phyloP scores from a whole-genome alignment of 2,797 vertebrate genomes.

The Characodon lateralis region DNA sequence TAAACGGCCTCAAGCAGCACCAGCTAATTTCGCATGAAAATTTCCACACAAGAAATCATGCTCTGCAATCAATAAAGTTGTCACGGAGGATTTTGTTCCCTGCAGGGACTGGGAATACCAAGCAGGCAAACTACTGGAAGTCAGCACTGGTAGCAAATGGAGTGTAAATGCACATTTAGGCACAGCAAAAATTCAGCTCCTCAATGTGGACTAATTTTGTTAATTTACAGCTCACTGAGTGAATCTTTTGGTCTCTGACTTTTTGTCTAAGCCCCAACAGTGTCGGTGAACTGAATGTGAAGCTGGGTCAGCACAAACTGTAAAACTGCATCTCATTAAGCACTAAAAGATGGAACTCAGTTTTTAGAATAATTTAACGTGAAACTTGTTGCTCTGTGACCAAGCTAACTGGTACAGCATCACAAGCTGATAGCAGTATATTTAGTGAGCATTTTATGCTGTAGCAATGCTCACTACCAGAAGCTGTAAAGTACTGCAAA shows the following conservation, averaged over 20 bases:
- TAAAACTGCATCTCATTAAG: background rate
- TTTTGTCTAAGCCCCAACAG: conserved; percentile 1
- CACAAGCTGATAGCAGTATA: no score
- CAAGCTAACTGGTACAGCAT: background rate
- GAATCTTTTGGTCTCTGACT: conserved; percentile 5
- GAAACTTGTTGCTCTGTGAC: background rate
- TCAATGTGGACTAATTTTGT: conserved; percentile 5
- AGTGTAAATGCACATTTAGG: conserved; percentile 24
- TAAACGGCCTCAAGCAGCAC: conserved; percentile 43
- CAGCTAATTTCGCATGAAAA: conserved; percentile 68
- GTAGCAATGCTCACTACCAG: background rate
- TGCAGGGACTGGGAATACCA: conserved; percentile 34
- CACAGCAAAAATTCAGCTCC: conserved; percentile 19
- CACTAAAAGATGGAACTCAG: background rate
- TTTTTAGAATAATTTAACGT: background rate
- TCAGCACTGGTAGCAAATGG: conserved; percentile 60
- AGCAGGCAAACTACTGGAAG: conserved; percentile 43
- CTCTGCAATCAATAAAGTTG: conserved; percentile 56
- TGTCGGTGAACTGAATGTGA: background rate
- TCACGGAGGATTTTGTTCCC: conserved; percentile 37
- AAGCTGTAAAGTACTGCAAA: background rate
- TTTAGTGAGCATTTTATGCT: background rate
- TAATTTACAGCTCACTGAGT: conserved; percentile 28
- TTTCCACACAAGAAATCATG: conserved; percentile 51
- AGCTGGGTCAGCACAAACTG: background rate